phyloP scores from a whole-genome alignment of 2,888 invertebrate genomes.

The Syritta pipiens region DNA sequence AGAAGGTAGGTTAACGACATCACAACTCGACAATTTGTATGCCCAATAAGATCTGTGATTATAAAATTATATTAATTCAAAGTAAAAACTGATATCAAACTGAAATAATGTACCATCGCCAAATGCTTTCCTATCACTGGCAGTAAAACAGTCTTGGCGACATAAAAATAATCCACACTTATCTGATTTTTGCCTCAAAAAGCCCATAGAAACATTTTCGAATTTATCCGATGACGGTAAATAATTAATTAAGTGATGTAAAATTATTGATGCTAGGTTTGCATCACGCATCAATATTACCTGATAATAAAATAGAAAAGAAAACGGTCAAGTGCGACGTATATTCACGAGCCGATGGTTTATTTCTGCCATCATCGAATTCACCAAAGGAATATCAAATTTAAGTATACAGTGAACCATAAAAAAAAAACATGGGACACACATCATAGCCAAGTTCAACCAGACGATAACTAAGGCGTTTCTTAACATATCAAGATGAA shows the following conservation, averaged over 20 bases:
- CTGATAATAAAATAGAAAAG: too few relatives aligned
- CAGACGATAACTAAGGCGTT: too few relatives aligned
- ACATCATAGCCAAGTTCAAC: too few relatives aligned
- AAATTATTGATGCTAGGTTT: constrained; percentile 82
- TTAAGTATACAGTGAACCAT: too few relatives aligned
- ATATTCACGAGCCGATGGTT: too few relatives aligned
- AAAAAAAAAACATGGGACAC: too few relatives aligned
- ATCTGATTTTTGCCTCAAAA: constrained; percentile 73
- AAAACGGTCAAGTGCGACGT: too few relatives aligned
- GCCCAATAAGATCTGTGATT: constrained; percentile 77
- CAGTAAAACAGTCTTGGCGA: constrained; percentile 82
- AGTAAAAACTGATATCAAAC: not conserved
- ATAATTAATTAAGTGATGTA: constrained; percentile 81
- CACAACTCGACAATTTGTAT: constrained; percentile 82
- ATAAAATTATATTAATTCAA: not conserved
- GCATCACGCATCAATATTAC: constrained; percentile 87
- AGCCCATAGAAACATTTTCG: constrained; percentile 77
- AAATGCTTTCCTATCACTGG: constrained; percentile 74
- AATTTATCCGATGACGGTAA: constrained; percentile 79
- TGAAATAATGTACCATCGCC: constrained; percentile 72
- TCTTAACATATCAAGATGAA: too few relatives aligned
- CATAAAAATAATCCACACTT: constrained; percentile 87
- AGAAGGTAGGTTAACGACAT: constrained; percentile 84
- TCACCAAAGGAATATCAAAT: too few relatives aligned
- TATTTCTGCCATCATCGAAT: too few relatives aligned